These are phyloP conservation scores for Ennomos quercinarius DNA, from an alignment of 2,888 invertebrate genomes.

Conservation along the genomic window DNA sequence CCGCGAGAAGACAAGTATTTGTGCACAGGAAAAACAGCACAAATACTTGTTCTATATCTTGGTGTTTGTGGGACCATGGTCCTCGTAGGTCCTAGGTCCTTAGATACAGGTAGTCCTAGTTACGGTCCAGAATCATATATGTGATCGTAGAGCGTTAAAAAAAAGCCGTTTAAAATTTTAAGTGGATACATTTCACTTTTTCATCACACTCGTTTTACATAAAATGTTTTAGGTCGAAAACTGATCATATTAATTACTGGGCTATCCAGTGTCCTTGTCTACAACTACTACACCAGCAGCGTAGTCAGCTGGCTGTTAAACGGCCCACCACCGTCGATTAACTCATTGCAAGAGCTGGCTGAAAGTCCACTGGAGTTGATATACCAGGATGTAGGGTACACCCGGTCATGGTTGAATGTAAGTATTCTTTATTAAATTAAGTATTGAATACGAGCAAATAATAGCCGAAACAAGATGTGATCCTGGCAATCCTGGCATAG, in stretches of 20 bases:
- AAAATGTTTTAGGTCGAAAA: conserved; percentile 58
- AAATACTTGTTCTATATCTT: no score
- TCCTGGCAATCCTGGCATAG: no score
- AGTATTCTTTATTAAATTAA: background rate
- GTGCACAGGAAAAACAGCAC: no score
- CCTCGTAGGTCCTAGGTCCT: no score
- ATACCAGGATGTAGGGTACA: conserved; percentile 79
- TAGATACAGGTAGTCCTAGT: no score
- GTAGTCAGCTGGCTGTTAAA: conserved; percentile 85
- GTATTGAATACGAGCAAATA: background rate
- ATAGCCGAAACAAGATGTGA: no score
- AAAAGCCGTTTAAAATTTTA: no score
- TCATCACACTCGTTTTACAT: background rate
- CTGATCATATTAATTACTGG: conserved; percentile 68
- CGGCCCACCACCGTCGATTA: conserved; percentile 78
- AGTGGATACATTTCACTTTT: no score
- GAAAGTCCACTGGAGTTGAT: conserved; percentile 80
- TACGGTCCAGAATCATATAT: no score
- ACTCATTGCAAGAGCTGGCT: conserved; percentile 76
- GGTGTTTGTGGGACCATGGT: no score
- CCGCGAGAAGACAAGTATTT: no score
- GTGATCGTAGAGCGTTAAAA: no score
- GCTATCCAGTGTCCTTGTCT: conserved; percentile 71
- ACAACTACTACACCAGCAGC: conserved; percentile 86
- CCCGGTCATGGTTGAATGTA: conserved; percentile 73